These are phyloP conservation scores for Zelostemma sp. DNA, from an alignment of 1,140 invertebrate genomes.

Conservation along the genomic window DNA sequence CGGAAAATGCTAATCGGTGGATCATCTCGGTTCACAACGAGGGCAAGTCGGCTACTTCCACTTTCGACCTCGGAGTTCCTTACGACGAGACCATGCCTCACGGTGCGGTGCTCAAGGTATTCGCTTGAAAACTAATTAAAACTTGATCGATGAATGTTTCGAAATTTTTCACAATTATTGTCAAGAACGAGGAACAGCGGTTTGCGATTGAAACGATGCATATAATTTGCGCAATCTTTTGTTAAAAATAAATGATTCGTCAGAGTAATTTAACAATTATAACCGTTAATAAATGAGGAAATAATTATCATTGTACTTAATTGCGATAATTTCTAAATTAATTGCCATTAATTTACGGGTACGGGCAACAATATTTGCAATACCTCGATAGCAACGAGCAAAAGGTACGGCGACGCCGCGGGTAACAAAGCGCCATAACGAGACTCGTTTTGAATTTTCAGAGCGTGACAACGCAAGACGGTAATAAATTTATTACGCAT, in stretches of 20 bases:
- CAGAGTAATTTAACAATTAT: too few relatives aligned
- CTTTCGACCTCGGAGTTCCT: constrained; percentile 58
- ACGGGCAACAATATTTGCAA: background rate
- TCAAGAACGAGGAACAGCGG: too few relatives aligned
- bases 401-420: constrained; percentile 11
- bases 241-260: too few relatives aligned
- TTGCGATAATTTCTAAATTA: constrained; percentile 11
- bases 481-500: constrained; percentile 57
- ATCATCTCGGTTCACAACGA: constrained; percentile 54
- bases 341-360: background rate
- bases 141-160: too few relatives aligned
- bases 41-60: constrained; percentile 48
- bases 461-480: constrained; percentile 62
- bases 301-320: constrained; percentile 17
- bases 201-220: too few relatives aligned
- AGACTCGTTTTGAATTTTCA: constrained; percentile 42
- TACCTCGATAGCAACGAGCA: too few relatives aligned
- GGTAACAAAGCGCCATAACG: constrained; percentile 26
- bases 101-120: constrained; percentile 58
- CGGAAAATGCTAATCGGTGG: constrained; percentile 55
- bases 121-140: too few relatives aligned
- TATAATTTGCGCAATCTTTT: too few relatives aligned
- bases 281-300: background rate
- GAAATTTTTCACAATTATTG: too few relatives aligned
- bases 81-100: constrained; percentile 62